These are phyloP conservation scores for Hybos culiciformis DNA, from an alignment of 2,888 invertebrate genomes.

Conservation along the genomic window DNA sequence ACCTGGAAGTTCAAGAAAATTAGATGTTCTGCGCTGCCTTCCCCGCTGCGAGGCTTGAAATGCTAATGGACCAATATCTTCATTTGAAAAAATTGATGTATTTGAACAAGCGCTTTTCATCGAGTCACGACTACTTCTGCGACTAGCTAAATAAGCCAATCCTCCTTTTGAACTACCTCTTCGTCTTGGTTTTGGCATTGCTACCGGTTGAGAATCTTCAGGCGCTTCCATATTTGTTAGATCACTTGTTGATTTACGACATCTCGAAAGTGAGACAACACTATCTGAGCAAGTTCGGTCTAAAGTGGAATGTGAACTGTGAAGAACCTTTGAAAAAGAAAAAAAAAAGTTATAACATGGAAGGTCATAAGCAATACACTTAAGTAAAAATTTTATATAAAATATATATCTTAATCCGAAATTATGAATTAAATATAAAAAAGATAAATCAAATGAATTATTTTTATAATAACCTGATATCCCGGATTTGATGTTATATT, in stretches of 20 bases:
- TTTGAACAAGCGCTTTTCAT: slow-evolving; percentile 52
- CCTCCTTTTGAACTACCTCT: slow-evolving; percentile 49
- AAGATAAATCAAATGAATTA: neutral
- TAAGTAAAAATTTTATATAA: neutral
- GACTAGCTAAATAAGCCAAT: slow-evolving; percentile 68
- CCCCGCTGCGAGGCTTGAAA: slow-evolving; percentile 66
- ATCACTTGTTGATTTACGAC: slow-evolving; percentile 66
- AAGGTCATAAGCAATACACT: neutral
- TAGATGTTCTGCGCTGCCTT: slow-evolving; percentile 67
- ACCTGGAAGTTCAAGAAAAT: slow-evolving; percentile 79
- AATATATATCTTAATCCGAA: neutral
- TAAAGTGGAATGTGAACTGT: slow-evolving; percentile 34
- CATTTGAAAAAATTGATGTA: slow-evolving; percentile 52
- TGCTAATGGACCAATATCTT: slow-evolving; percentile 67
- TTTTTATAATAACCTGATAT: slow-evolving; percentile 25
- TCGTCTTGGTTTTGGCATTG: slow-evolving; percentile 50
- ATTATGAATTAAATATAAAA: neutral
- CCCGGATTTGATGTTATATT: slow-evolving; percentile 37
- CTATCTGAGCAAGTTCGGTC: slow-evolving; percentile 36
- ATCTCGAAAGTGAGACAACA: slow-evolving; percentile 37
- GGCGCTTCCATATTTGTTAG: slow-evolving; percentile 37
- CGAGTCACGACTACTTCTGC: slow-evolving; percentile 68
- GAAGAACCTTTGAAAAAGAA: slow-evolving; percentile 23
- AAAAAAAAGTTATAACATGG: neutral
- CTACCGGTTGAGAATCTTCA: slow-evolving; percentile 44